phyloP scores from a whole-genome alignment of 1,140 invertebrate genomes.

The Drosophila pandora region DNA sequence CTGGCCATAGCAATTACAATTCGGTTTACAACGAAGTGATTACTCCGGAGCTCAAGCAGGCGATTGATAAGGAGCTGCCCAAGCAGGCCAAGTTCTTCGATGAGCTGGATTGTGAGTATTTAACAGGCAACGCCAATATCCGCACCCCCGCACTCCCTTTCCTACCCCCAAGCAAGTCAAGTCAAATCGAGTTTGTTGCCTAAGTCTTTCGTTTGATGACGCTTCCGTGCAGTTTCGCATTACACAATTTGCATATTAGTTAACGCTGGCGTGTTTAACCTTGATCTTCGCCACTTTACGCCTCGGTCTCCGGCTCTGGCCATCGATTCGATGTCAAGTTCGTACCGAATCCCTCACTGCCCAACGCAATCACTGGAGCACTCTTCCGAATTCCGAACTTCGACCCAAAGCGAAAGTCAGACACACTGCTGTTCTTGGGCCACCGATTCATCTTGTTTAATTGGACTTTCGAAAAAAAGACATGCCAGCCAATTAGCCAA shows the following conservation, averaged over 20 bases:
- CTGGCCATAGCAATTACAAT: conserved; percentile 68
- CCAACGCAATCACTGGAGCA: neutral
- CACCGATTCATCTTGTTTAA: conserved; percentile 51
- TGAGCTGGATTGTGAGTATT: conserved; percentile 82
- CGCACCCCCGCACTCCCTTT: neutral
- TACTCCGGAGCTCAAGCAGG: conserved; percentile 68
- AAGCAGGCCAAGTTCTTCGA: conserved; percentile 83
- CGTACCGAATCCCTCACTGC: conserved; percentile 9
- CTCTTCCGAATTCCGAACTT: neutral
- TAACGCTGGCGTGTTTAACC: conserved; percentile 55
- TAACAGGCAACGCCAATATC: too few relatives aligned
- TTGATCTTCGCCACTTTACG: conserved; percentile 44
- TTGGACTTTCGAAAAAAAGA: conserved; percentile 74
- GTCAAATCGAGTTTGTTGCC: conserved; percentile 49
- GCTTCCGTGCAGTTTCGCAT: conserved; percentile 21
- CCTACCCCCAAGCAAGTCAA: neutral
- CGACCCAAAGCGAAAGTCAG: conserved; percentile 53
- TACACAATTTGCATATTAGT: conserved; percentile 68
- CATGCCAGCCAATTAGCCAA: conserved; percentile 63
- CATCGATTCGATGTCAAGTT: conserved; percentile 71
- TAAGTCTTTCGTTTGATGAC: conserved; percentile 44
- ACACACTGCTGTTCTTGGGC: conserved; percentile 46
- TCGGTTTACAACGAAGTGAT: conserved; percentile 73
- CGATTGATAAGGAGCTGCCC: conserved; percentile 77
- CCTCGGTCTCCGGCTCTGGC: neutral